Conservation (phyloP, 2,888 invertebrate species). For the Chloroclysta siterata region DNA sequence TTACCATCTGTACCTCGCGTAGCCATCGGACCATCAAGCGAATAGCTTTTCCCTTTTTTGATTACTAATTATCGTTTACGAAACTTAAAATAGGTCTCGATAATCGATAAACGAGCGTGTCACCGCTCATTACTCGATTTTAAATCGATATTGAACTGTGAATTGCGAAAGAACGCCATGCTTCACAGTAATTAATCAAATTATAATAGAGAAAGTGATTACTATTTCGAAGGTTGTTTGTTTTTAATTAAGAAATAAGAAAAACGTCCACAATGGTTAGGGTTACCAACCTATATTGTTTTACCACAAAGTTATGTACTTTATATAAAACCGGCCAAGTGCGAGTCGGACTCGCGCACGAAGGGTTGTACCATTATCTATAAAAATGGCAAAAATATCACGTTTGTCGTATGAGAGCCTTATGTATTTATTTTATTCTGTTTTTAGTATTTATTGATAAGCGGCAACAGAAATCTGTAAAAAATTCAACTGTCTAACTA, state of each 20-base stretch:
- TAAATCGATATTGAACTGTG: conserved; percentile 22
- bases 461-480: too few species aligned
- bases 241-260: background rate
- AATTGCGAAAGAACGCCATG: conserved; percentile 15
- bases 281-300: too few species aligned
- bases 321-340: too few species aligned
- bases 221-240: background rate
- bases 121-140: conserved; percentile 49
- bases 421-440: too few species aligned
- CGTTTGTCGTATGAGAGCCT: too few species aligned
- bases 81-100: conserved; percentile 53
- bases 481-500: too few species aligned
- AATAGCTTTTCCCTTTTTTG: conserved; percentile 50
- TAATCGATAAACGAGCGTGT: conserved; percentile 47
- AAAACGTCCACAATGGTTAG: too few species aligned
- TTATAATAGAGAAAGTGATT: conserved; percentile 8
- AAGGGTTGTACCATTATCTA: too few species aligned
- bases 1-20: conserved; percentile 42
- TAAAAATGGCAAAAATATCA: too few species aligned
- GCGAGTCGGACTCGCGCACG: too few species aligned
- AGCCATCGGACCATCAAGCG: conserved; percentile 36
- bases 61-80: conserved; percentile 69
- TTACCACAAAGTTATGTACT: too few species aligned
- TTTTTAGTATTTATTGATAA: too few species aligned
- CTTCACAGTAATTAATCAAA: conserved; percentile 11